A percentile compares a stretch with the other conserved stretches of the same genome.
phyloP scores from a whole-genome alignment of 2,797 vertebrate genomes.

The Smutsia gigantea region DNA sequence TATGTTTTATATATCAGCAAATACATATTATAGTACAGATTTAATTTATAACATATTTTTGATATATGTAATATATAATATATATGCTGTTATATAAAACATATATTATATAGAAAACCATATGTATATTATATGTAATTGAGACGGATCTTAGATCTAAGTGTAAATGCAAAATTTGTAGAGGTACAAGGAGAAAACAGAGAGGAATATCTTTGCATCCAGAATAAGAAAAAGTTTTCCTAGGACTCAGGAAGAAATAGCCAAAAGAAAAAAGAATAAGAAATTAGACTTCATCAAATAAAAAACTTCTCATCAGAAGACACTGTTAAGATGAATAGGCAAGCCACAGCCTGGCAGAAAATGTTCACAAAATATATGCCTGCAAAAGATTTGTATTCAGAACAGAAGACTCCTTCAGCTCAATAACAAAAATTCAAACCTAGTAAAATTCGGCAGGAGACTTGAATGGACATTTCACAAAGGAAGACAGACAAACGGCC shows the following conservation, averaged over 20 bases:
- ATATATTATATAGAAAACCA: not conserved
- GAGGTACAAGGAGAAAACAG: not conserved
- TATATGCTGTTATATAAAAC: not conserved
- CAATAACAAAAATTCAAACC: not conserved
- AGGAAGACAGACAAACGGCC: not conserved
- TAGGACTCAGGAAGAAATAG: not conserved
- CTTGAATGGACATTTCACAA: not conserved
- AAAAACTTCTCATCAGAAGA: not conserved
- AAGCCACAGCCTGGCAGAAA: not conserved
- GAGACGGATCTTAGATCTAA: not conserved
- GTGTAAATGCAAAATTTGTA: not conserved
- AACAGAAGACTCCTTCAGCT: not conserved
- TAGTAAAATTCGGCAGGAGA: not conserved
- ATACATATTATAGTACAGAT: too few species aligned
- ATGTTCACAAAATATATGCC: not conserved
- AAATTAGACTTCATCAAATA: not conserved
- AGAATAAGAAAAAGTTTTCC: not conserved
- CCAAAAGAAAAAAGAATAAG: not conserved
- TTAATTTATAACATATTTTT: too few species aligned
- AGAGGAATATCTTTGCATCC: not conserved
- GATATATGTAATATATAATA: not conserved
- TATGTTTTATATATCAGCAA: too few species aligned
- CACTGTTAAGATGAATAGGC: not conserved
- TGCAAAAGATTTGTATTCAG: not conserved
- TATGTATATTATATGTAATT: not conserved